Base-by-base conservation (phyloP, 2,888 invertebrate genomes). In the Kuschelorhynchus macadamiae region DNA sequence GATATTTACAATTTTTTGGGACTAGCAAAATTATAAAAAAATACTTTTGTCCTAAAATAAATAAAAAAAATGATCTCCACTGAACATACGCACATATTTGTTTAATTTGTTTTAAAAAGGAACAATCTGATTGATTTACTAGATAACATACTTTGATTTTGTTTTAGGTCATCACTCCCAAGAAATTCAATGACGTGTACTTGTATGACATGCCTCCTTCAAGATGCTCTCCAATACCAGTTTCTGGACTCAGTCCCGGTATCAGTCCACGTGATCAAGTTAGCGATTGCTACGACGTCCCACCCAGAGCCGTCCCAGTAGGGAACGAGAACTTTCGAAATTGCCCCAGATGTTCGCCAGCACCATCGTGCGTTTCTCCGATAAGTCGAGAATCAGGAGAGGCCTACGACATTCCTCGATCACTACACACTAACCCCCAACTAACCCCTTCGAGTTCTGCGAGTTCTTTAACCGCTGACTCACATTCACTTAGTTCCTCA, bases 141-240 rank as follows among this genome's bases (percentile, higher is more conserved):
- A n/a, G n/a, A n/a, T n/a, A n/a, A n/a, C n/a, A n/a, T n/a, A n/a
- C n/a, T n/a, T 25, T 25, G 3, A 25, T 25, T 25, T 25, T 50
- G 20, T 71, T 69, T 49, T 84, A 91, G 90, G 90, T 90, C 70
- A 85, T 90, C 71, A 90, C 90, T 65, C 90, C 91, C 33, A 90
- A 91, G 81, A 89, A 90, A 82, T 88, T 88, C 82, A 91, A 91
- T 76, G 91, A 91, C 82, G 89, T 91, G 49, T 91, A 90, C 82
- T 83, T 91, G 71, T 92, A 91, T 83, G 90, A 91, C 81, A 86
- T 88, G 79, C 88, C 89, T 70, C 86, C 86, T 9, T 77, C 79
- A 30, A 76, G 82, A 70, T 81, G 80, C 70, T 81, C 81, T 25
- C 81, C 82, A 12, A 72, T 80, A 14, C 79, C 80, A 56, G 75